Percentiles rank a stretch among this genome's conserved stretches.
phyloP scores from a whole-genome alignment of 2,113 vertebrate genomes.

The Paramormyrops kingsleyae region DNA sequence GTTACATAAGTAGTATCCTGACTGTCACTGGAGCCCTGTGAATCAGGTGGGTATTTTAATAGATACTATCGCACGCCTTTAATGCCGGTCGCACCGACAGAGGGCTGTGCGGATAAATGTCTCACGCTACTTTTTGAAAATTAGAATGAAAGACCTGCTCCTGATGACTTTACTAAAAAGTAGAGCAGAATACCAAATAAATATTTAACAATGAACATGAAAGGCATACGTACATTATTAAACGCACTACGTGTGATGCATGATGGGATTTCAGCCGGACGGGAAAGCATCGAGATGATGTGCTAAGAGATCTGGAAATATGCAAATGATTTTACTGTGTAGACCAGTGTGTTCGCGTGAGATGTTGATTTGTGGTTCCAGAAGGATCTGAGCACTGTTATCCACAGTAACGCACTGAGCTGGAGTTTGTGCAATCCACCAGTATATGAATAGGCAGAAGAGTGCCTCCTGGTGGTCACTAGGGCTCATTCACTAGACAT shows the following conservation, averaged over 20 bases:
- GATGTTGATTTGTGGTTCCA: background rate
- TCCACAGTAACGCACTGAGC: background rate
- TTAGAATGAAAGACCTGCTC: background rate
- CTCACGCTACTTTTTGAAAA: background rate
- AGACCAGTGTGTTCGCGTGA: background rate
- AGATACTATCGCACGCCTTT: background rate
- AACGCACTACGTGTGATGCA: background rate
- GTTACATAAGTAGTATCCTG: slow-evolving; percentile 9
- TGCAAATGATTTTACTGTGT: background rate
- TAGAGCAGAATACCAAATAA: background rate
- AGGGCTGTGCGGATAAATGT: background rate
- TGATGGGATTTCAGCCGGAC: background rate
- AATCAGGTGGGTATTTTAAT: background rate
- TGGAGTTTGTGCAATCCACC: background rate
- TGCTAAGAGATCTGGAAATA: background rate
- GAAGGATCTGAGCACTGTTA: background rate
- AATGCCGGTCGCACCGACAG: background rate
- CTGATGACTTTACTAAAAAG: background rate
- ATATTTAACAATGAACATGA: background rate
- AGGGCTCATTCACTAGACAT: background rate
- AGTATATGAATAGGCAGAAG: background rate
- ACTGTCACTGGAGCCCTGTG: background rate
- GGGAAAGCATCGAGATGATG: background rate
- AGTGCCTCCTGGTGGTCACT: background rate
- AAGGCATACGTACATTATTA: background rate